These are phyloP conservation scores for Onychostoma macrolepis DNA, from an alignment of 2,113 vertebrate genomes.

Conservation along the genomic window DNA sequence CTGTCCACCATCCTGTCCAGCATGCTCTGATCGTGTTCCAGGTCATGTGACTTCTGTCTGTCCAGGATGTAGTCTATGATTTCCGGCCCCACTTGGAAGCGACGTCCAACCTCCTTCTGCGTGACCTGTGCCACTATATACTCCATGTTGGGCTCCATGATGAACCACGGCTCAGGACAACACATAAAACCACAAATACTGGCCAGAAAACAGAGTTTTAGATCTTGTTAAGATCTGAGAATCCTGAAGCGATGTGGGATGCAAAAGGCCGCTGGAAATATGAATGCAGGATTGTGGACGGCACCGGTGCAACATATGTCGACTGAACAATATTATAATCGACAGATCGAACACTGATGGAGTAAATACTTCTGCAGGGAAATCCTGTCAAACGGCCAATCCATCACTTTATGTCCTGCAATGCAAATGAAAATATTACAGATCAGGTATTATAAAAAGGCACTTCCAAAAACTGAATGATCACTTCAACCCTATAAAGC, in stretches of 20 bases:
- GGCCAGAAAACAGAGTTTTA: neutral
- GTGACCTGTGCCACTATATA: constrained; percentile 87
- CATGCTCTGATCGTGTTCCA: constrained; percentile 91
- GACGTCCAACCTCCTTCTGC: constrained; percentile 91
- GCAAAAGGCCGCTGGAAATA: neutral
- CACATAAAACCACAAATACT: constrained; percentile 22
- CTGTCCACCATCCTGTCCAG: constrained; percentile 93
- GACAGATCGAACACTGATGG: neutral
- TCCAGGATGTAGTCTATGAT: constrained; percentile 88
- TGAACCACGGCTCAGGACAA: neutral
- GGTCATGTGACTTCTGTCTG: constrained; percentile 82
- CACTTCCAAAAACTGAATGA: neutral
- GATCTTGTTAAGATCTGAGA: constrained; percentile 5
- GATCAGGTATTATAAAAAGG: neutral
- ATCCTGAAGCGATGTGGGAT: neutral
- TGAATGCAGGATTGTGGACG: neutral
- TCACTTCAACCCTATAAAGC: too few relatives aligned
- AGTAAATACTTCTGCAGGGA: constrained; percentile 15
- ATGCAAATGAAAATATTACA: constrained; percentile 13
- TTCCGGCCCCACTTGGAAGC: constrained; percentile 92
- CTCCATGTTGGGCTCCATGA: constrained; percentile 90
- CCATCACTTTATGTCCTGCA: constrained; percentile 76
- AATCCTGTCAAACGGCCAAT: constrained; percentile 10
- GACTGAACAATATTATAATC: constrained; percentile 27
- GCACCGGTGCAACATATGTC: constrained; percentile 40